Percentiles rank a stretch among this genome's conserved stretches.
Evolutionary conservation across 2,113 vertebrate genomes (phyloP).

Genomic region (Apaloderma vittatum): DNA sequence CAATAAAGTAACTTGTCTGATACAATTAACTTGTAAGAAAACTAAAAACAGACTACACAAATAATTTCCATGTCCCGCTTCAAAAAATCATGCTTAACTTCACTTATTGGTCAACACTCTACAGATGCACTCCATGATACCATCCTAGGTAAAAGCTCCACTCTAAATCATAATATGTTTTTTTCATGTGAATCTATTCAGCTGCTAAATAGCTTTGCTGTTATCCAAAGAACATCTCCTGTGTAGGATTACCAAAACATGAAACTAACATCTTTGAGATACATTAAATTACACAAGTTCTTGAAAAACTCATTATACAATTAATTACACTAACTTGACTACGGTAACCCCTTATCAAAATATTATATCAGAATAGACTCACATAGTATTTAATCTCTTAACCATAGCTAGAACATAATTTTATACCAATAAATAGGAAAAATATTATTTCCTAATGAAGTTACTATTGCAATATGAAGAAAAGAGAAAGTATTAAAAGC

Average conservation of each 20-base stretch:
- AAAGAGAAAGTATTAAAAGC: background rate
- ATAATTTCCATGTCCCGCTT: background rate
- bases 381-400: background rate
- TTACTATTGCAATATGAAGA: background rate
- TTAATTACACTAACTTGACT: conserved; percentile 17
- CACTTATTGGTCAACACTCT: background rate
- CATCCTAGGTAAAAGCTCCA: background rate
- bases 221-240: background rate
- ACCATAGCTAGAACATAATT: background rate
- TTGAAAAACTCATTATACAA: conserved; percentile 36
- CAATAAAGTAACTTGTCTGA: background rate
- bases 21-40: background rate
- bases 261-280: background rate
- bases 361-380: background rate
- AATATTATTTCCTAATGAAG: background rate
- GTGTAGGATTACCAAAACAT: background rate
- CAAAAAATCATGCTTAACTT: background rate
- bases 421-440: background rate
- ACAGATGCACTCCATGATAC: background rate
- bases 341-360: conserved; percentile 1
- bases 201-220: conserved; percentile 3
- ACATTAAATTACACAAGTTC: background rate
- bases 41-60: background rate
- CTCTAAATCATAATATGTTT: background rate
- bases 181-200: background rate